Base-by-base conservation (phyloP, 2,797 vertebrate genomes). In the Sebastes goodei region DNA sequence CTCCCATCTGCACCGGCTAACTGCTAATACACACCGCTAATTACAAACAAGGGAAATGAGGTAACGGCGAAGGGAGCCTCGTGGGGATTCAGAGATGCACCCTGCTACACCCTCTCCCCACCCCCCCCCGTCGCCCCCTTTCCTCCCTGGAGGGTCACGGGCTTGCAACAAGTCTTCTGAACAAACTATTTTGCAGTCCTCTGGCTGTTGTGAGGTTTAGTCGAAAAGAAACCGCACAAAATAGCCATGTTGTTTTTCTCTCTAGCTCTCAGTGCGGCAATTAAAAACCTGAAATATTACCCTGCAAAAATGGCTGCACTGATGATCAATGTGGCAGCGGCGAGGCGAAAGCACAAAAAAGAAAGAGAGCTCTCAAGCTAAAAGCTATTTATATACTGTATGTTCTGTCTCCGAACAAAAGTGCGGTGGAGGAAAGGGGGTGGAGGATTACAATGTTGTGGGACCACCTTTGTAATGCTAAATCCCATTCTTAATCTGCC, bases 401-500 rank as follows among this genome's bases (percentile, higher is more conserved):
- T 92, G 86, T 87, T 83, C 79, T 66, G 62, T 85, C 87, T 87
- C 38, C 71, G 46, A 64, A 87, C 84, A 86, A 92, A 88, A 80
- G 82, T 89, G 69, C 56, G 82, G 76, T 52, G 82, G 80, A 89
- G 92, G 91, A 55, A 80, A 69, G 83, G 64, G 74, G 86, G 81
- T 32, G 80, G 75, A 76, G 86, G 90, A 92, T 95, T 95, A 95
- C 88, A 86, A 86, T 91, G 89, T 86, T 84, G 77, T 77, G 84
- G 90, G 93, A 89, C 89, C 89, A 95, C 93, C 93, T 95, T 94
- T 95, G 92, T 92, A 90, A 92, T 90, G 87, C 86, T 80, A 94
- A 96, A 95, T 93, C 93, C 91, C 83, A 82, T 87, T 91, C 78
- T 80, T 96, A 96, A 96, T 95, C 94, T 94, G 74, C 81, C 85